Evolutionary conservation across 2,888 invertebrate genomes (phyloP), one percentile per base, ranked within the genome.

Genomic region (Himalopsyche japonica): DNA sequence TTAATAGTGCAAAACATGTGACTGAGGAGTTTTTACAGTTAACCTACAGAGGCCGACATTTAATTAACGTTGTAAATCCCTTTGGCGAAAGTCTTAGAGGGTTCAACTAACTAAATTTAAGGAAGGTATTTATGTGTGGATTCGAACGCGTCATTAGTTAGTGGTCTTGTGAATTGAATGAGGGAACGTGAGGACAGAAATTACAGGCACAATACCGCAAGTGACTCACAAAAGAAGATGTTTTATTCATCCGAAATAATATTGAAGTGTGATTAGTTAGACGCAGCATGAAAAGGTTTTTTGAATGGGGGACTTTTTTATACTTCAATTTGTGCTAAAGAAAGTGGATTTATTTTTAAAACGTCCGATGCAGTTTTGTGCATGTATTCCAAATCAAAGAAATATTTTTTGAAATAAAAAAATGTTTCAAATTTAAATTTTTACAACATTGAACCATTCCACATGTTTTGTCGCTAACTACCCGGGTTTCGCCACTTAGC

Each of bases 261-360:
- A 86, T 84, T 86, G 85, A 86, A 86, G 85, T 86, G 85, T 86
- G 85, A 86, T 86, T 86, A 86, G 85, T 82, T 82, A 79, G 81
- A 76, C 81, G 79, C 78, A 32, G 85, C 76, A 24, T 76, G 81
- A 79, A 79, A 64, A 64, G 77, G 76, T 57, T 57, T 57, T 10
- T 57, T 15, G 1, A n/a, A 57, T 20, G 24, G 15, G 7, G 20
- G 57, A 7, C 12, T 57, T 57, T 57, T 57, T 57, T 57, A 20
- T 57, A 20, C 20, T 10, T 5, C 10, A 57, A 10, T 57, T 57
- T 57, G 57, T 24, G 4, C 49, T 20, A 20, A 57, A 5, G 20
- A 57, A 7, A 57, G 57, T 57, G 57, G 10, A 3, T n/a, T 20
- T 3, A 24, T n/a, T 57, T 24, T 3, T 0, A 57, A n/a, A 57